Percentiles rank a stretch among this genome's conserved stretches.
Evolutionary conservation across 2,113 vertebrate species (phyloP).

Genomic region (Bubo scandiacus): DNA sequence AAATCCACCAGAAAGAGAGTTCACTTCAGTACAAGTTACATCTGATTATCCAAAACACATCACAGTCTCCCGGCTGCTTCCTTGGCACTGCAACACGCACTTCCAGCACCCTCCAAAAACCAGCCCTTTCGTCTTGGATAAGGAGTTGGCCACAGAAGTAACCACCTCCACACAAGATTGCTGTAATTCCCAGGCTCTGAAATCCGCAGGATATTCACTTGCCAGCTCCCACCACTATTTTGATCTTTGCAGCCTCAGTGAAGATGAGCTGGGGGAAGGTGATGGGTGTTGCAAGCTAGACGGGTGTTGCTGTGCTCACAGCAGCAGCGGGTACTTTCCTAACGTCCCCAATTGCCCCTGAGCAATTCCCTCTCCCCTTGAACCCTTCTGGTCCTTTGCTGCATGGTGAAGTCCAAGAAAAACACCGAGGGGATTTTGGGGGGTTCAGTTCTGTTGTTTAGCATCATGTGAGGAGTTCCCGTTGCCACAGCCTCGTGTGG

Average conservation of each 20-base stretch:
- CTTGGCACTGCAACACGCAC: not conserved
- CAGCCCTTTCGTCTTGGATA: not conserved
- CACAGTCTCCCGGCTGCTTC: slow-evolving; percentile 13
- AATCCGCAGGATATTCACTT: slow-evolving; percentile 13
- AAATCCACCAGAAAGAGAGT: not conserved
- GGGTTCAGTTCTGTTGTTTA: not conserved
- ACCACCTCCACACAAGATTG: slow-evolving; percentile 47
- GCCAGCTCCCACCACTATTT: slow-evolving; percentile 21
- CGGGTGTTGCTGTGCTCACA: not conserved
- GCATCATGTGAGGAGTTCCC: not conserved
- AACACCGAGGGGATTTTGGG: not conserved
- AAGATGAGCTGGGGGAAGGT: not conserved
- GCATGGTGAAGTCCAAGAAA: not conserved
- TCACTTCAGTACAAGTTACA: not conserved
- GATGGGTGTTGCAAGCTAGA: not conserved
- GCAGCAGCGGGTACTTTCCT: slow-evolving; percentile 6
- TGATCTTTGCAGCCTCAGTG: not conserved
- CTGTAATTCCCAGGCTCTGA: slow-evolving; percentile 34
- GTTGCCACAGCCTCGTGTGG: not conserved
- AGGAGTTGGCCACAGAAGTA: slow-evolving; percentile 30
- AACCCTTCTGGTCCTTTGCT: not conserved
- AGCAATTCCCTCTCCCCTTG: not conserved
- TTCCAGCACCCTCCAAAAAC: not conserved
- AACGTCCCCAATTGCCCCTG: not conserved
- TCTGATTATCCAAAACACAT: slow-evolving; percentile 45